These are phyloP conservation scores for Thinocorus orbignyianus DNA, from an alignment of 2,113 vertebrate species.

Conservation along the genomic window DNA sequence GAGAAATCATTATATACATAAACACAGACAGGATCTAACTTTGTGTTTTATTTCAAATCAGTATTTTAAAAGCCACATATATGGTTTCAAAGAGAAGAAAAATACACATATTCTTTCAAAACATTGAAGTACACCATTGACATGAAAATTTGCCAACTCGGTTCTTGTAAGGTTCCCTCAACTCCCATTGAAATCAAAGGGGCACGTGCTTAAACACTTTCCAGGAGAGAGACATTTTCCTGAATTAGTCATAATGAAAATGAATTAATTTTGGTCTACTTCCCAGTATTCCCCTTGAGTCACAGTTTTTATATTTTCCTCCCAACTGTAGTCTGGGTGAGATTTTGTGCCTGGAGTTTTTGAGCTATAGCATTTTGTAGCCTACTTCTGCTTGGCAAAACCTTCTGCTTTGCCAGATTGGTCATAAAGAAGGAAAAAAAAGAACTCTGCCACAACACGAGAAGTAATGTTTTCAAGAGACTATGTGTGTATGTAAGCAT, in stretches of 20 bases:
- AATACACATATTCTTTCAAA: background rate
- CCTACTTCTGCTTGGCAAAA: background rate
- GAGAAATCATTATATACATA: background rate
- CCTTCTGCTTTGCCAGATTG: background rate
- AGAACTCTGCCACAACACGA: slow-evolving; percentile 34
- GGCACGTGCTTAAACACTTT: background rate
- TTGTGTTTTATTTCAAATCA: background rate
- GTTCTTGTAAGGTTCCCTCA: background rate
- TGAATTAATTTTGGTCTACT: slow-evolving; percentile 26
- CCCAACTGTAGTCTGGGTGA: background rate
- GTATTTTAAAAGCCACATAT: background rate
- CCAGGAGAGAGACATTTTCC: background rate
- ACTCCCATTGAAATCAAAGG: background rate
- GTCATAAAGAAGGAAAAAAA: background rate
- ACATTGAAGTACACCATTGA: background rate
- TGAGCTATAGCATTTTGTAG: background rate
- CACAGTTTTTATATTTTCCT: slow-evolving; percentile 3
- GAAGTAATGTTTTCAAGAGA: slow-evolving; percentile 28
- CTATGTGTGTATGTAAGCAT: background rate
- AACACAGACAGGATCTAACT: background rate
- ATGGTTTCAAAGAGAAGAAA: background rate
- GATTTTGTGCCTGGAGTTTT: background rate
- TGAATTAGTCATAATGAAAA: slow-evolving; percentile 35
- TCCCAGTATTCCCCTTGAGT: slow-evolving; percentile 2
- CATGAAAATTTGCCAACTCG: background rate